phyloP scores from a whole-genome alignment of 2,113 vertebrate genomes.

The Mesocricetus auratus region DNA sequence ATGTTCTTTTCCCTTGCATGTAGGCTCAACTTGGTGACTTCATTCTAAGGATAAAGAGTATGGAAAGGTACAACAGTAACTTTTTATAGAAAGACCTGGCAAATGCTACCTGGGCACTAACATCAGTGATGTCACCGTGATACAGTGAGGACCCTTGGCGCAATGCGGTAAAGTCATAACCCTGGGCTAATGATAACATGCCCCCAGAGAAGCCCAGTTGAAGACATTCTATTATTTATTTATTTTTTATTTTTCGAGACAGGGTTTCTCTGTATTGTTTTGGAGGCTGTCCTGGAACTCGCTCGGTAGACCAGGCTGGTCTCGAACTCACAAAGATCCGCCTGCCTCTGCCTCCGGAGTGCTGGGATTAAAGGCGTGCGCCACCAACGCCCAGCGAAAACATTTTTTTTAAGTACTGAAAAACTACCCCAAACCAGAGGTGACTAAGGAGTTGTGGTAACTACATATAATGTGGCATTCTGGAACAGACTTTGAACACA shows the following conservation, averaged over 20 bases:
- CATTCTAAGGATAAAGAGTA: neutral
- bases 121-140: neutral
- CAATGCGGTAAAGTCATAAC: neutral
- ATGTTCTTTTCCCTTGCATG: neutral
- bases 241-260: too few relatives aligned
- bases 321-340: too few relatives aligned
- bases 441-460: neutral
- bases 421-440: neutral
- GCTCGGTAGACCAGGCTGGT: too few relatives aligned
- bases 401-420: neutral
- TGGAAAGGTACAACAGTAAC: neutral
- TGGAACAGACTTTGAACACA: neutral
- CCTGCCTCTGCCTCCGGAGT: too few relatives aligned
- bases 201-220: neutral
- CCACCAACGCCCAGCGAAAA: too few relatives aligned
- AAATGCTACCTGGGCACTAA: neutral
- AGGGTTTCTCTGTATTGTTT: too few relatives aligned
- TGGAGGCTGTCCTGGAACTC: too few relatives aligned
- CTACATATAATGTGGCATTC: neutral
- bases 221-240: too few relatives aligned
- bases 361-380: too few relatives aligned
- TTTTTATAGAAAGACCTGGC: neutral
- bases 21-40: neutral
- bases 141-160: neutral
- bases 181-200: neutral